Evolutionary conservation across 1,140 invertebrate genomes (phyloP).

Genomic region (Ceratina calcarata): DNA sequence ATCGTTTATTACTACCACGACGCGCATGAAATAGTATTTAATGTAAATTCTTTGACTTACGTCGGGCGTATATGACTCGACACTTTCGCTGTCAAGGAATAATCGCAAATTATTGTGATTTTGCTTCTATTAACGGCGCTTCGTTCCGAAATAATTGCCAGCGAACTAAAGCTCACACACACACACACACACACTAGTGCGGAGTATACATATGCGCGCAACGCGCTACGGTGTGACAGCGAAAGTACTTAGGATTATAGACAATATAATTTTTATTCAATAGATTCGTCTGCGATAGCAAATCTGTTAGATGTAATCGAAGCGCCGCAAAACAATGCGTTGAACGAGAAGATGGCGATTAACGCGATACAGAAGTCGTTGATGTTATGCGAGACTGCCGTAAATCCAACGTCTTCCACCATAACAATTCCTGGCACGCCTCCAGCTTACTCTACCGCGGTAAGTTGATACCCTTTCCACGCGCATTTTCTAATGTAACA

Average conservation of each 20-base stretch:
- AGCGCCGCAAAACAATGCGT: conserved; percentile 78
- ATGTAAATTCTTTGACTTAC: background rate
- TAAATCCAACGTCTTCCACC: conserved; percentile 84
- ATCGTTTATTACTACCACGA: conserved; percentile 61
- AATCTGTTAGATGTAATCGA: conserved; percentile 80
- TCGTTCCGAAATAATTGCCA: background rate
- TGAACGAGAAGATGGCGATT: conserved; percentile 91
- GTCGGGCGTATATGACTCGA: background rate
- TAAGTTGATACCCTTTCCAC: conserved; percentile 73
- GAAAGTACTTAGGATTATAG: conserved; percentile 46
- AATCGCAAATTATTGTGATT: conserved; percentile 4
- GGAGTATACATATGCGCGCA: background rate
- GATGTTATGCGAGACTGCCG: conserved; percentile 89
- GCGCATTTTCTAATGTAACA: background rate
- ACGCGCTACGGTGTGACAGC: conserved; percentile 10
- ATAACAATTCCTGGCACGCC: conserved; percentile 82
- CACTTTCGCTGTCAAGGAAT: conserved; percentile 33
- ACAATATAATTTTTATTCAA: conserved; percentile 52
- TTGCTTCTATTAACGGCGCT: background rate
- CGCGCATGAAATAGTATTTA: background rate
- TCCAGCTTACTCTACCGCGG: conserved; percentile 84
- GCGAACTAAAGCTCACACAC: background rate
- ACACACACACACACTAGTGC: background rate
- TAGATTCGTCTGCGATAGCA: conserved; percentile 74
- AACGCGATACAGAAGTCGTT: conserved; percentile 94